A percentile compares a stretch with the other conserved stretches of the same genome.
phyloP scores from a whole-genome alignment of 2,113 vertebrate species.

The Pachycephala philippinensis region DNA sequence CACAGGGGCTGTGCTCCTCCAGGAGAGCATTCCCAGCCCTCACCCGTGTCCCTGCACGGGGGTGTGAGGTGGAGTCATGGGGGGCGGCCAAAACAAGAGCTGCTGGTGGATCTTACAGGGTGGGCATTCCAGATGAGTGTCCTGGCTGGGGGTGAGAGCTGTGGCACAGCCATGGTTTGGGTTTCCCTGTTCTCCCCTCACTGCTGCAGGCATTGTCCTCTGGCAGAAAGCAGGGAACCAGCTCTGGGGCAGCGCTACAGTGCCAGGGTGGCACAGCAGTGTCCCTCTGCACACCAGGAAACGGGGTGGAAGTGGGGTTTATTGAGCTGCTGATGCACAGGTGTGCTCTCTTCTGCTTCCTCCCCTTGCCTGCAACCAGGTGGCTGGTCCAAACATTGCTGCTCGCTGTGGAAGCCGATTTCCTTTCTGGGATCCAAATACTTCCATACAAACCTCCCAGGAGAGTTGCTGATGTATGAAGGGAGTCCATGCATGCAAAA shows the following conservation, averaged over 20 bases:
- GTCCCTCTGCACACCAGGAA: background rate
- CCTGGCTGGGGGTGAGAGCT: background rate
- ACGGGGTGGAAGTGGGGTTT: background rate
- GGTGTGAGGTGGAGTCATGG: fast-evolving
- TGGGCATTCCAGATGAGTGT: background rate
- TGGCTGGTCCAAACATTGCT: background rate
- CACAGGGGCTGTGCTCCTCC: background rate
- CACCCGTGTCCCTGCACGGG: fast-evolving
- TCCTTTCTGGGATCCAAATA: background rate
- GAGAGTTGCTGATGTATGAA: background rate
- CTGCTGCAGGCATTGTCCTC: background rate
- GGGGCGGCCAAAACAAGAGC: no score
- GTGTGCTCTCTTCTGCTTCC: background rate
- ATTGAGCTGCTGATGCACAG: background rate
- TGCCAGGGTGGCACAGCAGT: background rate
- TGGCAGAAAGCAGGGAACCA: background rate
- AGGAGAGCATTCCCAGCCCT: background rate
- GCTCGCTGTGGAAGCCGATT: background rate
- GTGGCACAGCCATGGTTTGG: background rate
- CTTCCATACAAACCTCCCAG: fast-evolving
- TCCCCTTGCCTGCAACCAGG: background rate
- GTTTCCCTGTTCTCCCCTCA: background rate
- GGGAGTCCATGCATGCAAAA: background rate
- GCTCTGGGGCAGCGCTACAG: fast-evolving
- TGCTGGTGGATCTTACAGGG: background rate